Evolutionary conservation across 2,888 invertebrate genomes (phyloP), one percentile per base, ranked within the genome.

Genomic region (Euplagia quadripunctaria): DNA sequence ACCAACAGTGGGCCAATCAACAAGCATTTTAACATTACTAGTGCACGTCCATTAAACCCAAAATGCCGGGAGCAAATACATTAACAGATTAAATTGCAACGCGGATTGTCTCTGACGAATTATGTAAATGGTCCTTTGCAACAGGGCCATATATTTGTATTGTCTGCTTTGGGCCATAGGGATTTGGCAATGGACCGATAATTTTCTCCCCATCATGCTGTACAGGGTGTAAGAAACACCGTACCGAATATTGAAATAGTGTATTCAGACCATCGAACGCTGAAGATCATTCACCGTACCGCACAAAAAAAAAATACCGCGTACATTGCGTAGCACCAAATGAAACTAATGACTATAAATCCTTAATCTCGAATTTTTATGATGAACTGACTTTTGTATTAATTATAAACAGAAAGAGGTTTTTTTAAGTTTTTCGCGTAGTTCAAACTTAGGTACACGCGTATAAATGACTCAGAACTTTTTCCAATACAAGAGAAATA

Each of bases 61-160:
- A 89, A 89, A 87, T 88, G 84, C 81, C 81, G 78, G 82, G 82
- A 86, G 88, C 88, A 90, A 88, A 90, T 90, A 91, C 93, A 94
- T 94, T 93, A 93, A 91, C 92, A 91, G 93, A 94, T 94, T 94
- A 93, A 93, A 91, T 89, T 90, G 89, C 88, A 89, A 79, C 83
- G 80, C 88, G 89, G 88, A 90, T 83, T 89, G 88, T 83, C 88
- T 79, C 81, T 82, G 79, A 81, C 84, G 80, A 85, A 82, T 85
- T 87, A 88, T 86, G 88, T 85, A 86, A 89, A 89, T 89, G 77
- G 82, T 79, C 76, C 78, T 75, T 83, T 81, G 80, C 81, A 85
- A 85, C 77, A 80, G 80, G 80, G 79, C 79, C 82, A 80, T 82
- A 82, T 85, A 82, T 87, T 83, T 81, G 80, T 82, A 83, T 82